Percentiles rank a stretch among this genome's conserved stretches.
Conservation (phyloP, 2,888 invertebrate species). For the Brachycybe producta region DNA sequence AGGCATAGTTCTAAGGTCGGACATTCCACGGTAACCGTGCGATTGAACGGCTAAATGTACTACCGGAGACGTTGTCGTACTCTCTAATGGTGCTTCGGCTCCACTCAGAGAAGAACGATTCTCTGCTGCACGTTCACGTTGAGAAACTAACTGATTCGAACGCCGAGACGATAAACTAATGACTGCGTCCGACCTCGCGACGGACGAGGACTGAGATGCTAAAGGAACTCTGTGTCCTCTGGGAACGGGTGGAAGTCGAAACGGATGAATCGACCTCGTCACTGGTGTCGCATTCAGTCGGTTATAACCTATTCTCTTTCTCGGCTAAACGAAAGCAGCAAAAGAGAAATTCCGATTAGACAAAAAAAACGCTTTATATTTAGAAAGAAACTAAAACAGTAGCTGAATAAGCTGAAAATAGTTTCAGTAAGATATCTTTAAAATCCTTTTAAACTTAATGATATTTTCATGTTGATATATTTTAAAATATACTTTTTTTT, state of each 20-base stretch:
- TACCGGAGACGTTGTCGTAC: neutral
- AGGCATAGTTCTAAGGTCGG: conserved; percentile 1
- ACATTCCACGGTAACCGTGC: neutral
- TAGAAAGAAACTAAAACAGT: too few species aligned
- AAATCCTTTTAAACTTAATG: too few species aligned
- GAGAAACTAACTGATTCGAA: neutral
- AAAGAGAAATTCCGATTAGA: too few species aligned
- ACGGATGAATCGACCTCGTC: neutral
- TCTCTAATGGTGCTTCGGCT: neutral
- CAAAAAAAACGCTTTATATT: too few species aligned
- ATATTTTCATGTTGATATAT: too few species aligned
- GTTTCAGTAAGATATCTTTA: too few species aligned
- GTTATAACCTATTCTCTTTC: too few species aligned
- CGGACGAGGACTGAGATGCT: neutral
- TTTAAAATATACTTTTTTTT: too few species aligned
- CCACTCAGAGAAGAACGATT: too few species aligned
- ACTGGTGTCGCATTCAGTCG: too few species aligned
- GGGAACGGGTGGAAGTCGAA: conserved; percentile 5
- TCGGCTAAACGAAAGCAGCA: too few species aligned
- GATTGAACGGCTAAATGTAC: neutral
- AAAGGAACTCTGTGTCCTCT: conserved; percentile 1
- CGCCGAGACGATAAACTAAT: neutral
- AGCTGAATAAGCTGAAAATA: too few species aligned
- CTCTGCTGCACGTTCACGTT: neutral
- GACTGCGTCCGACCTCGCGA: conserved; percentile 4